Evolutionary conservation across 2,797 vertebrate genomes (phyloP).

Genomic region (Eidolon dupreanum): DNA sequence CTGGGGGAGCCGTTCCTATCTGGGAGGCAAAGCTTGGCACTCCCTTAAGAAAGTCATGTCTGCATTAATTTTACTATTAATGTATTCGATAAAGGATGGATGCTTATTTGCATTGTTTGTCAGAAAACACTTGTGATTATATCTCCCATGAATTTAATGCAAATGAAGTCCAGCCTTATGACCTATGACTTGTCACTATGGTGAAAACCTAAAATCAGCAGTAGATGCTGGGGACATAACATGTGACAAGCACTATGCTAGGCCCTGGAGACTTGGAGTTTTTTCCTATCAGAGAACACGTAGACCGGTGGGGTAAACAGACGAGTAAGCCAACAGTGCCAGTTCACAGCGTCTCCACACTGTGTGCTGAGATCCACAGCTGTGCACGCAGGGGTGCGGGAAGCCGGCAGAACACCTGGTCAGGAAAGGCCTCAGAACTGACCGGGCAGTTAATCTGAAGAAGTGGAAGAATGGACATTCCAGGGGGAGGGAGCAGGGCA

Average conservation of each 20-base stretch:
- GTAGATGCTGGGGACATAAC: not conserved
- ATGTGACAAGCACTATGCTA: not conserved
- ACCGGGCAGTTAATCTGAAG: not conserved
- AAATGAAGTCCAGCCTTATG: not conserved
- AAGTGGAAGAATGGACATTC: not conserved
- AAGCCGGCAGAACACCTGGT: not conserved
- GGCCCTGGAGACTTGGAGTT: not conserved
- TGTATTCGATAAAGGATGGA: slow-evolving; percentile 1
- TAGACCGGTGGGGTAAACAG: not conserved
- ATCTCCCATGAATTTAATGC: not conserved
- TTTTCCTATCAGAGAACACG: not conserved
- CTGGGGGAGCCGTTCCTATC: not conserved
- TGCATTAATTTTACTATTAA: slow-evolving; percentile 11
- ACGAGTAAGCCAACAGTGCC: not conserved
- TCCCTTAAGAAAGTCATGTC: not conserved
- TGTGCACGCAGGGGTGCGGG: not conserved
- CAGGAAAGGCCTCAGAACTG: not conserved
- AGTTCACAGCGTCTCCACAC: not conserved
- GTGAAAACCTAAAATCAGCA: slow-evolving; percentile 20
- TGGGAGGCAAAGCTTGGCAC: not conserved
- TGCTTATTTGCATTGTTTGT: not conserved
- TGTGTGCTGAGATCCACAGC: not conserved
- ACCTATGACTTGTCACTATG: not conserved
- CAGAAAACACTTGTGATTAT: slow-evolving; percentile 14
- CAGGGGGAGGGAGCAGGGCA: not conserved